Evolutionary conservation across 1,140 invertebrate genomes (phyloP), one percentile per base, ranked within the genome.

Genomic region (Lepidurus couesii): DNA sequence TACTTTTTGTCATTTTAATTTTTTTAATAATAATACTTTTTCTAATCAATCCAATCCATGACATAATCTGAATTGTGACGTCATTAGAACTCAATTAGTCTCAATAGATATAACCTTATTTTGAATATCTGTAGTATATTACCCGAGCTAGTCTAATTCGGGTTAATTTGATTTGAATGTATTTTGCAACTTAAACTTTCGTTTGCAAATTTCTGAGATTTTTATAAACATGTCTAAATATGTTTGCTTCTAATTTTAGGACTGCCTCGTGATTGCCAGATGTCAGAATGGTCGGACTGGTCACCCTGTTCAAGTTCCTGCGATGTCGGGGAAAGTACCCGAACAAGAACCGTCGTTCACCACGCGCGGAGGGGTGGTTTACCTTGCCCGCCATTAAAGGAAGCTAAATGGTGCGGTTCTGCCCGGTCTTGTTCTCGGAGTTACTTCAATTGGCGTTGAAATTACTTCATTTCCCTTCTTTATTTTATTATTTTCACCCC

Each of bases 221-320:
- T 16, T 47, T 65, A 7, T n/a, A 65, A 13, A 65, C 16, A 9
- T 21, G 10, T 1, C 1, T n/a, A 65, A 13, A 65, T 5, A 9
- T 21, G 10, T 1, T 10, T 5, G 13, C 53, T 13, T 13, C 16
- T 7, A 13, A n/a, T 65, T 65, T 65, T 65, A 77, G 76, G 76
- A 34, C 76, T 42, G 24, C 76, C 76, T 21, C 86, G 90, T 82
- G 92, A 95, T 83, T 96, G 95, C 84, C 89, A 91, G 80, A 92
- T 96, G n/a, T 89, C 91, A 74, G 91, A 92, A 79, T 96, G 94
- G 95, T 90, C 91, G 5, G 89, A 90, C 79, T 96, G 94, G 94
- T 91, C 91, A 80, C 85, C 89, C n/a, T 96, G 94, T 86, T 93
- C 91, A 84, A 91, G 91, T 82, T 90, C 91, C 53, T 95, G 94